Conservation (phyloP, 2,113 vertebrate species). For the Scomber colias region DNA sequence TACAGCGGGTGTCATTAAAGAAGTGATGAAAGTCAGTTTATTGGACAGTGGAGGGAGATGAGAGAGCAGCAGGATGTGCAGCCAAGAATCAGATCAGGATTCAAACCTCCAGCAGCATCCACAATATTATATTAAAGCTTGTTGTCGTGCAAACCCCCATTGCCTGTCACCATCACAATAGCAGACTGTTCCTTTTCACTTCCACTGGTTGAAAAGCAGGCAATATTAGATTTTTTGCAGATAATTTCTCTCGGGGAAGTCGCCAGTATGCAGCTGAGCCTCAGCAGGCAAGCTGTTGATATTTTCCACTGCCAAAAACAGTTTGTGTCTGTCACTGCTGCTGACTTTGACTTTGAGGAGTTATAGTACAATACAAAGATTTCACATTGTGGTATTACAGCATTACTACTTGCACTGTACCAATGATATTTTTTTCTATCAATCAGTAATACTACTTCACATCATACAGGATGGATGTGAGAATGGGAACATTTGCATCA, state of each 20-base stretch:
- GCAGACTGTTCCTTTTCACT: constrained; percentile 22
- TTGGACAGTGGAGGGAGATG: not conserved
- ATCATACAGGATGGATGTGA: too few relatives aligned
- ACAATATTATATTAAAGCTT: not conserved
- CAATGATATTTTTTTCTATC: not conserved
- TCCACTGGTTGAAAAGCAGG: constrained; percentile 8
- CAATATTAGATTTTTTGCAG: constrained; percentile 22
- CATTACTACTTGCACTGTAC: not conserved
- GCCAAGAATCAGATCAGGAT: not conserved
- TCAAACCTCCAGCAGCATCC: not conserved
- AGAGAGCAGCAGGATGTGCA: not conserved
- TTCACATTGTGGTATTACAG: not conserved
- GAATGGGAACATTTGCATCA: too few relatives aligned
- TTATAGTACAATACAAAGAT: not conserved
- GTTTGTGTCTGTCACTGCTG: constrained; percentile 22
- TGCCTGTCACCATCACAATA: constrained; percentile 28
- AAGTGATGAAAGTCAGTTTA: constrained; percentile 18
- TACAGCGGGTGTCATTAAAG: not conserved
- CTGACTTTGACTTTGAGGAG: constrained; percentile 25
- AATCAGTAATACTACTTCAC: not conserved
- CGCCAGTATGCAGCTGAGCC: constrained; percentile 29
- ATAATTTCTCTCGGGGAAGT: constrained; percentile 40
- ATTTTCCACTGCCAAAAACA: constrained; percentile 28
- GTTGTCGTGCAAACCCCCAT: not conserved
- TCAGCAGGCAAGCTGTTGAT: constrained; percentile 54